Base-by-base conservation (phyloP, 2,113 vertebrate genomes). In the Galbula dea region DNA sequence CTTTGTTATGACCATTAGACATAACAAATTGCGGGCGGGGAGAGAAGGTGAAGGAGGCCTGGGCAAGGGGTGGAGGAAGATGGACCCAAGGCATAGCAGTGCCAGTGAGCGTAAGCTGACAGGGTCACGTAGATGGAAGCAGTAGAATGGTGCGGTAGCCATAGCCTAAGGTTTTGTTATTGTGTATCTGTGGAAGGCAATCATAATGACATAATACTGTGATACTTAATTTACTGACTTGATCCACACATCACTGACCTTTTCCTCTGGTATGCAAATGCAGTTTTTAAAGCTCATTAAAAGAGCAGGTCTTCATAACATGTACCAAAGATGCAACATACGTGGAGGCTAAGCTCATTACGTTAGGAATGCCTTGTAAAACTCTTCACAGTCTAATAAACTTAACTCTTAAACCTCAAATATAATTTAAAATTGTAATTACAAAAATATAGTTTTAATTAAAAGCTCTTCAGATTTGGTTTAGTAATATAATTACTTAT, bases 241-340 rank as follows among this genome's bases (percentile, higher is more conserved):
- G 90, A 94, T 93, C 92, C 90, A 82, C 81, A 95, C 90, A 83
- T 90, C 83, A 66, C 90, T 94, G 94, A 94, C 94, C 95, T 95
- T 94, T 90, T 92, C 89, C 93, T 96, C 84, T 93, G 78, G 78
- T 92, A 94, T 95, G 91, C 94, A 96, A 95, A 96, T 95, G 69
- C 49, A 83, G 59, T 91, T 95, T 94, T 91, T 93, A 94, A 94
- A 95, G 88, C 95, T 96, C 96, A 93, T 96, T 96, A 96, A 95
- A 91, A 92, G 91, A 88, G 67, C 75, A 88, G 14, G 78, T 94
- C 45, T 94, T 94, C 79, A 36, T 91, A 96, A 86, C 15, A 6
- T 92, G 59, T 80, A 94, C 86, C 87, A 85, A 92, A 95, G 87
- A 93, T 88, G 66, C 81, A 95, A 87, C 89, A 94, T 93, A 94